Base-by-base conservation (phyloP, 2,888 invertebrate species). In the Chrysolina americana region DNA sequence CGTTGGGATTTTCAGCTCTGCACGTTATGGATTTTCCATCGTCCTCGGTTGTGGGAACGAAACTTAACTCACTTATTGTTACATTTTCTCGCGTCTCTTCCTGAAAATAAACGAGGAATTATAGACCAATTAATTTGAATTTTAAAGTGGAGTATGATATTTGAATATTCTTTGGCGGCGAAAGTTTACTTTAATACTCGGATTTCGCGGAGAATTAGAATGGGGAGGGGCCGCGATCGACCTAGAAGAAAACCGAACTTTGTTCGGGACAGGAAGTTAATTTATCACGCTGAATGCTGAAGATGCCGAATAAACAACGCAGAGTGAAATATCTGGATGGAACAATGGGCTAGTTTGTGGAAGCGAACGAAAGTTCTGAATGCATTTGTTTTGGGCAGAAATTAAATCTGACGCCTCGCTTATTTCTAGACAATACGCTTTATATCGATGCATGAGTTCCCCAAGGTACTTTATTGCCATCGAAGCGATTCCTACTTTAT, bases 1-100 rank as follows among this genome's bases (percentile, higher is more conserved):
- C 95, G 90, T 95, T 95, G 77, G 96, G 96, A 91, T 97, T 97
- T 90, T 96, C 96, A 11, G 96, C 95, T 85, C 96, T 92, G 89
- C 97, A 97, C 76, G 94, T 94, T 90, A 97, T 93, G 83, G 93
- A 92, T 90, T 96, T 96, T 83, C 95, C 95, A 89, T 96, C 95
- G 89, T 97, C 96, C 86, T 96, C 96, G 81, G 95, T 93, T 73
- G 95, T 94, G 73, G 96, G 96, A 84, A 94, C 94, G 90, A 96
- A 96, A 88, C 94, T 95, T 89, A 97, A 91, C 88, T 94, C 94
- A 86, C 96, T 96, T 86, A 94, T 92, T 79, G 96, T 96, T 83
- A 94, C 90, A 89, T 96, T 96, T 86, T 94, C 94, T 47, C 93
- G 91, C 78, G 93, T 91, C 86, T 95, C 94, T 89, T 94, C 94